phyloP scores from a whole-genome alignment of 2,888 invertebrate genomes.

The Caenorhabditis uteleia region DNA sequence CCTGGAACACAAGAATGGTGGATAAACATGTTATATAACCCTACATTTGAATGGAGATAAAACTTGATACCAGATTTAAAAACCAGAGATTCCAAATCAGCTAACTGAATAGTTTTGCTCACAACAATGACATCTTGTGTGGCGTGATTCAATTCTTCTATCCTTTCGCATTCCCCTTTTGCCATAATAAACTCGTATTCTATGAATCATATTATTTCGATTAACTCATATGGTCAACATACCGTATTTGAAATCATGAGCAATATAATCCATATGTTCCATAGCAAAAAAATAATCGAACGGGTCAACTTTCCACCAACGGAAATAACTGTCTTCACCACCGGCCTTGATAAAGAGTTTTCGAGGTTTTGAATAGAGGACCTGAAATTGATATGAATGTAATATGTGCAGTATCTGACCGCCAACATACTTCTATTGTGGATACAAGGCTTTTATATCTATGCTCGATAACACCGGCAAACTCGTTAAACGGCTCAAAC shows the following conservation, averaged over 20 bases:
- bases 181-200: constrained; percentile 31
- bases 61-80: too few species aligned
- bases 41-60: too few species aligned
- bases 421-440: constrained; percentile 18
- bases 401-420: constrained; percentile 13
- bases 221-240: background rate
- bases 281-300: constrained; percentile 4
- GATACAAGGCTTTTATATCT: too few species aligned
- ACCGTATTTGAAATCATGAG: constrained; percentile 34
- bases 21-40: too few species aligned
- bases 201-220: background rate
- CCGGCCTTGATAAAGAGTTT: constrained; percentile 19
- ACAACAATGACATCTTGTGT: constrained; percentile 22
- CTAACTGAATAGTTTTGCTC: too few species aligned
- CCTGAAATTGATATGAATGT: too few species aligned
- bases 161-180: constrained; percentile 6
- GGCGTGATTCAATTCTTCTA: background rate
- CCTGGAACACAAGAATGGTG: too few species aligned
- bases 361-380: constrained; percentile 16
- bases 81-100: too few species aligned
- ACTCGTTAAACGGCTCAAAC: constrained; percentile 18
- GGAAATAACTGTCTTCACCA: constrained; percentile 4
- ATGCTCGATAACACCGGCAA: constrained; percentile 15
- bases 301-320: background rate
- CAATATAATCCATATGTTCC: constrained; percentile 26